Conservation (phyloP, 2,797 vertebrate species). For the Eulemur albifrons region DNA sequence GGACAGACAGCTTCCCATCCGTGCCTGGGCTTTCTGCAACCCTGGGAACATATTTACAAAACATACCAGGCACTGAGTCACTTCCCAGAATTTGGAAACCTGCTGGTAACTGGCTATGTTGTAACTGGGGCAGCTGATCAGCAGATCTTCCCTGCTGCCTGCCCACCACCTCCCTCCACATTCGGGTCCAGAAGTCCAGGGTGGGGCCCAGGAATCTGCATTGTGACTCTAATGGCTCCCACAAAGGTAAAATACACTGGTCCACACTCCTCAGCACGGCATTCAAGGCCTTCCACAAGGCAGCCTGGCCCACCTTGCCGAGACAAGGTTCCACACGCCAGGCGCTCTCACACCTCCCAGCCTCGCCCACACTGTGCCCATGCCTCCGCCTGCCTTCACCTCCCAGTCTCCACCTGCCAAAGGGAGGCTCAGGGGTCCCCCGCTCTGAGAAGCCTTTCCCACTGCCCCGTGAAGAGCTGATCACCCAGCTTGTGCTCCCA, state of each 20-base stretch:
- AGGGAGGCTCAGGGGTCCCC: not conserved
- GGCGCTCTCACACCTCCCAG: not conserved
- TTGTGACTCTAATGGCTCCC: fast-evolving
- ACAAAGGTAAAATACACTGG: not conserved
- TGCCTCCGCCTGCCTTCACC: too few relatives aligned
- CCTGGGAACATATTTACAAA: not conserved
- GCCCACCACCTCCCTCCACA: not conserved
- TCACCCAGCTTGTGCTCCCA: not conserved
- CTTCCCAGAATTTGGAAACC: not conserved
- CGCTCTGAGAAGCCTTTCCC: not conserved
- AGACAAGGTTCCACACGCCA: not conserved
- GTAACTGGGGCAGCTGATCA: not conserved
- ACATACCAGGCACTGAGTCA: not conserved
- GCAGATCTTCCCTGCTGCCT: not conserved
- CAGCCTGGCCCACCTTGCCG: not conserved
- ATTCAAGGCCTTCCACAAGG: not conserved
- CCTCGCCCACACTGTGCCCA: not conserved
- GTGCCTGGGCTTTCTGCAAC: not conserved
- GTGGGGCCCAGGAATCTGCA: not conserved
- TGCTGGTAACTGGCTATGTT: not conserved
- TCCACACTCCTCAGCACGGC: not conserved
- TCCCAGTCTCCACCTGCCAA: not conserved
- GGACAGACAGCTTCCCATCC: not conserved
- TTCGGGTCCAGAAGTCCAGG: not conserved
- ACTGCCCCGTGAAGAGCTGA: not conserved